Evolutionary conservation across 2,797 vertebrate genomes (phyloP), one percentile per base, ranked within the genome.

Genomic region (Lindbergichthys nudifrons): DNA sequence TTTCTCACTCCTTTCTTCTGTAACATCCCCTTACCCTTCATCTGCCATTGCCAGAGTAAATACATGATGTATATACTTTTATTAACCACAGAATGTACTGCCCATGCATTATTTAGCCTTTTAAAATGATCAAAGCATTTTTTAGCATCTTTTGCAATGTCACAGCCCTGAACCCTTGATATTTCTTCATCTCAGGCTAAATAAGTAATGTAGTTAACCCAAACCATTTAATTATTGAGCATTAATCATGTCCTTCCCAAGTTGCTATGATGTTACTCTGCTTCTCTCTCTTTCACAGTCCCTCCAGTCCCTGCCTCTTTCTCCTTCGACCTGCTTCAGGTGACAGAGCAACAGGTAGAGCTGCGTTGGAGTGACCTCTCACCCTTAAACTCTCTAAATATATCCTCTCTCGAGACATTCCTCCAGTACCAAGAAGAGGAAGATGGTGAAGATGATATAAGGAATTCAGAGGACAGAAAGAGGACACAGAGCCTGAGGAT

Each of bases 31-130:
- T 89, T 98, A 80, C 96, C 96, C 19, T 97, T 95, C 87, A 92
- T 98, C 93, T 98, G 97, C 91, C 95, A 98, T 88, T 95, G 94
- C 70, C 90, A 96, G 77, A 93, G 96, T 97, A 95, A 97, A 78
- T 93, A 83, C 81, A 23, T 13, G 54, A 1, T 36, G 4, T 19
- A 42, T 36, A 21, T 4, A 68, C 16, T 18, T 63, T 64, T 12
- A 19, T 23, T 36, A 36, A 50, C 19, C 16, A 63, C 12, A 32
- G 9, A n/a, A 59, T 57, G 67, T 36, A 46, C 21, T 65, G 0
- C 16, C 2, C 3, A 32, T 42, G 8, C 8, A 62, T 39, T 62
- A 46, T 68, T 51, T 63, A 36, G 13, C 23, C 2, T 12, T 64
- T 4, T 51, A 50, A 15, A 51, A 30, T 56, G 2, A 32, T 15